A percentile compares a stretch with the other conserved stretches of the same genome.
phyloP scores from a whole-genome alignment of 2,797 vertebrate genomes.

The Peromyscus aztecus region DNA sequence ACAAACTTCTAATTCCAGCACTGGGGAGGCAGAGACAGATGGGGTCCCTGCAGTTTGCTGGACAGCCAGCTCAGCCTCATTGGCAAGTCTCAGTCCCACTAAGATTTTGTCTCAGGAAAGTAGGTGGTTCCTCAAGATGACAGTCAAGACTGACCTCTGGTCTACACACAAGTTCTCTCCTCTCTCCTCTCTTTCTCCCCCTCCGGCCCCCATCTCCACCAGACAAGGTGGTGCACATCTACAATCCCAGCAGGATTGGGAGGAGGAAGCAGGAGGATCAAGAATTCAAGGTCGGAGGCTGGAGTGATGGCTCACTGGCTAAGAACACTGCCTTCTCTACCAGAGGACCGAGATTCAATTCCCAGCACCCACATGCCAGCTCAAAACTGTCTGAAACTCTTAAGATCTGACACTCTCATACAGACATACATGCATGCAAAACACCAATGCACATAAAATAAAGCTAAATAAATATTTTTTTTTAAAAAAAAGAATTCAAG shows the following conservation, averaged over 20 bases:
- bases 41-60: no score
- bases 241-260: background rate
- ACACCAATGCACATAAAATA: no score
- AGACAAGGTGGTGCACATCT: background rate
- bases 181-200: fast-evolving
- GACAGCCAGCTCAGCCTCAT: no score
- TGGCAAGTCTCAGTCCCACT: background rate
- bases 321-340: background rate
- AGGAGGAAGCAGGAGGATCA: background rate
- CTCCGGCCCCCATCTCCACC: background rate
- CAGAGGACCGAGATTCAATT: no score
- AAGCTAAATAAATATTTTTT: no score
- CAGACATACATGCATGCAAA: no score
- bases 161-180: background rate
- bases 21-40: background rate
- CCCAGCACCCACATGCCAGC: no score
- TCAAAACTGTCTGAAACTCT: no score
- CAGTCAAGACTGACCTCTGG: background rate
- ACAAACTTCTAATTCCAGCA: background rate
- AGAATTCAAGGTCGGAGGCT: background rate
- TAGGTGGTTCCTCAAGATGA: background rate
- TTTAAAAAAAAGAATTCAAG: no score
- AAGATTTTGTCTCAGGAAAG: background rate
- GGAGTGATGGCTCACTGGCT: background rate
- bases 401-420: no score